These are phyloP conservation scores for Rutpela maculata DNA, from an alignment of 2,888 invertebrate species.

Conservation along the genomic window DNA sequence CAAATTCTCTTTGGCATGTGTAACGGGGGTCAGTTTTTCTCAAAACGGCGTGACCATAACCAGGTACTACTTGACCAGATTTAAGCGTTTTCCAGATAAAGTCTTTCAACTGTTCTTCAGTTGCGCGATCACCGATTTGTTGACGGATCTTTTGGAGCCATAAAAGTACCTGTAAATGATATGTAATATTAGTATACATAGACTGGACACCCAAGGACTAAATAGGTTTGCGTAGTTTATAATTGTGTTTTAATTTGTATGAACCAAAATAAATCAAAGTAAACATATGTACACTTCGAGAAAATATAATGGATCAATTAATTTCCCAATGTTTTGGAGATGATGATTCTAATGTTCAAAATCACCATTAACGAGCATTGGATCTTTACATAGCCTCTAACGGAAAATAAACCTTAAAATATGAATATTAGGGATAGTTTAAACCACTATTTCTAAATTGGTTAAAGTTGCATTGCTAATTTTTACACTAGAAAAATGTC, in stretches of 20 bases:
- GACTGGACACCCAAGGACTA: not conserved
- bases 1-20: constrained; percentile 95
- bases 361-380: constrained; percentile 58
- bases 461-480: no score
- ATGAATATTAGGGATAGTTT: no score
- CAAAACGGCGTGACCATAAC: constrained; percentile 96
- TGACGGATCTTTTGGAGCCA: constrained; percentile 94
- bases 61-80: constrained; percentile 97
- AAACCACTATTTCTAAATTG: no score
- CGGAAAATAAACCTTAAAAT: not conserved
- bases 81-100: constrained; percentile 98
- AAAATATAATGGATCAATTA: constrained; percentile 31
- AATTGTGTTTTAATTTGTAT: not conserved
- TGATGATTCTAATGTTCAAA: constrained; percentile 41
- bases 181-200: not conserved
- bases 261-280: not conserved
- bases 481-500: no score
- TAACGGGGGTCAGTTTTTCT: constrained; percentile 96
- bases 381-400: not conserved
- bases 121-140: constrained; percentile 89
- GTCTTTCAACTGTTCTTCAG: constrained; percentile 94
- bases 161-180: constrained; percentile 83
- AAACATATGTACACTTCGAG: not conserved
- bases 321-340: constrained; percentile 60
- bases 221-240: not conserved